Conservation (phyloP, 2,113 vertebrate genomes). For the Notiomystis cincta region DNA sequence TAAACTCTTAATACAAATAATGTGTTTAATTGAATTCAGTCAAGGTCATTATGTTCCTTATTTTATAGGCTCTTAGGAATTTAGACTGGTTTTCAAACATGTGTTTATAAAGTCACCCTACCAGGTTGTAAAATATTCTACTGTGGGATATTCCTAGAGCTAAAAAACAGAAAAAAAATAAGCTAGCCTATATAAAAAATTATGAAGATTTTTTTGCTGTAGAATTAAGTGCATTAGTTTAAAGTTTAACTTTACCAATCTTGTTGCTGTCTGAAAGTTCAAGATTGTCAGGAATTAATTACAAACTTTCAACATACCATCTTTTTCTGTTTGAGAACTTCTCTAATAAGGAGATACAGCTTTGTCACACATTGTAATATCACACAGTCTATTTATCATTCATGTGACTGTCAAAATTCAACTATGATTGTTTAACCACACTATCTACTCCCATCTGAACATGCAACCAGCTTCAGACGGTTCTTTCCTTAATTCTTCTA, state of each 20-base stretch:
- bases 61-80: background rate
- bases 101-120: background rate
- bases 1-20: slow-evolving; percentile 12
- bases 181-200: background rate
- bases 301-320: background rate
- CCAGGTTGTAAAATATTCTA: background rate
- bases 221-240: background rate
- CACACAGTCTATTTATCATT: background rate
- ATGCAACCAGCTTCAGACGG: background rate
- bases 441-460: background rate
- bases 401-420: background rate
- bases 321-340: background rate
- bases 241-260: background rate
- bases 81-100: background rate
- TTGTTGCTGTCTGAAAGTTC: background rate
- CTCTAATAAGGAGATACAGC: background rate
- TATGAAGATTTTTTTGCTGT: background rate
- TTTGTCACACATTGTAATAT: background rate
- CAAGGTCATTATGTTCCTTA: background rate
- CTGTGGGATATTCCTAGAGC: background rate
- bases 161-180: background rate
- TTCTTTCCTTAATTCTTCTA: background rate
- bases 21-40: slow-evolving; percentile 19
- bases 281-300: background rate
- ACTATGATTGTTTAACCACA: background rate